Evolutionary conservation across 2,797 vertebrate species (phyloP).

Genomic region (Sebastiscus tertius): DNA sequence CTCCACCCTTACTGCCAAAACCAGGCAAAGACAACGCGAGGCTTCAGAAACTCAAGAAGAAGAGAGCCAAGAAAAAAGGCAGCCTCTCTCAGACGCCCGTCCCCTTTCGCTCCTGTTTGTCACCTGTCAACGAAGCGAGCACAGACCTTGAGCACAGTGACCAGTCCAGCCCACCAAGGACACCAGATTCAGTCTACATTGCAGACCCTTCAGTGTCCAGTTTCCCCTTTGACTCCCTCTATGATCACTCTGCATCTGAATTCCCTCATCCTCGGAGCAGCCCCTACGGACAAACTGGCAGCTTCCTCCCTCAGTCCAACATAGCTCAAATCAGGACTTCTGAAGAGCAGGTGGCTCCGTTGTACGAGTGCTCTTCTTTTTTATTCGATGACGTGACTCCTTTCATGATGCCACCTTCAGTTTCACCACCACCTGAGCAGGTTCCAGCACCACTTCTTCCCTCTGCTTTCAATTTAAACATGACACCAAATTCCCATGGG

Average conservation of each 20-base stretch:
- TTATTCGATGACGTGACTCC: constrained; percentile 59
- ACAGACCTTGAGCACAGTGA: constrained; percentile 87
- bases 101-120: constrained; percentile 89
- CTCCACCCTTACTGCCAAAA: constrained; percentile 91
- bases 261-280: constrained; percentile 70
- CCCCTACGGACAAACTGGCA: constrained; percentile 67
- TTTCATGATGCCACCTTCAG: constrained; percentile 44
- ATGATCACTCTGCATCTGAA: constrained; percentile 71
- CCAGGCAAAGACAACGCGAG: constrained; percentile 90
- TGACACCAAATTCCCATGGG: constrained; percentile 49
- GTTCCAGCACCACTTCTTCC: constrained; percentile 27
- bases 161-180: constrained; percentile 75
- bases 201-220: constrained; percentile 52
- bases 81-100: constrained; percentile 79
- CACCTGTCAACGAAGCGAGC: constrained; percentile 93
- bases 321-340: constrained; percentile 39
- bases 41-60: constrained; percentile 91
- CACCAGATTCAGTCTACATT: constrained; percentile 70
- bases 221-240: constrained; percentile 67
- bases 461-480: constrained; percentile 34
- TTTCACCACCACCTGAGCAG: constrained; percentile 34
- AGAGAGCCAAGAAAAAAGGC: constrained; percentile 85
- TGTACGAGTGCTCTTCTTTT: constrained; percentile 78
- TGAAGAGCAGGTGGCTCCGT: constrained; percentile 76
- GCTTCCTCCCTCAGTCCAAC: constrained; percentile 68